These are phyloP conservation scores for Ginglymostoma cirratum DNA, from an alignment of 2,113 vertebrate genomes.

Conservation along the genomic window DNA sequence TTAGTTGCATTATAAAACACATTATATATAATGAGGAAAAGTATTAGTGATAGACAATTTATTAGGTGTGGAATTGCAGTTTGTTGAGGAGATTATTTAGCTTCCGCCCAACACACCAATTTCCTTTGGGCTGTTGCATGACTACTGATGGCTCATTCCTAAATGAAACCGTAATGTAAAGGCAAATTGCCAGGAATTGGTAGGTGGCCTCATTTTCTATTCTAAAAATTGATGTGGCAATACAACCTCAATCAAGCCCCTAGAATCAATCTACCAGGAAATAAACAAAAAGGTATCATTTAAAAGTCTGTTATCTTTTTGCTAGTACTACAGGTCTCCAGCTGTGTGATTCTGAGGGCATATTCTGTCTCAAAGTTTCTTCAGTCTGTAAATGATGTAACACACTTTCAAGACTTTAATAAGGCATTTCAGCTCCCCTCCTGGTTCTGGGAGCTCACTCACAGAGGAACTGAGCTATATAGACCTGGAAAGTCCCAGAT, in stretches of 20 bases:
- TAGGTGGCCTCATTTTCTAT: background rate
- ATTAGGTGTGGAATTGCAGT: background rate
- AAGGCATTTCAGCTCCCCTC: background rate
- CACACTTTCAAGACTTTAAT: background rate
- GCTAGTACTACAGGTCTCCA: background rate
- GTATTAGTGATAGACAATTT: background rate
- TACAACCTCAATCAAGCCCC: background rate
- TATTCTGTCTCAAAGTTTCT: background rate
- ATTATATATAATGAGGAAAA: background rate
- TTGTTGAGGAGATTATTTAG: background rate
- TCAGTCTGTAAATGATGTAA: background rate
- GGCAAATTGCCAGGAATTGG: background rate
- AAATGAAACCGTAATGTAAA: background rate
- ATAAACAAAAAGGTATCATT: background rate
- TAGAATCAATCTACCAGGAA: background rate
- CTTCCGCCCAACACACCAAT: background rate
- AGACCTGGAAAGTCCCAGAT: background rate
- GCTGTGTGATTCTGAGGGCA: background rate
- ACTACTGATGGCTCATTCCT: background rate
- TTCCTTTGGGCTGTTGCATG: background rate
- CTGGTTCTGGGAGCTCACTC: background rate
- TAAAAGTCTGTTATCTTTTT: background rate
- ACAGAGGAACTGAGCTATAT: background rate
- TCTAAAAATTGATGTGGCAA: background rate
- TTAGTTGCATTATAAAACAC: background rate